These are phyloP conservation scores for Neodiprion lecontei DNA, from an alignment of 1,140 invertebrate species.

Conservation along the genomic window DNA sequence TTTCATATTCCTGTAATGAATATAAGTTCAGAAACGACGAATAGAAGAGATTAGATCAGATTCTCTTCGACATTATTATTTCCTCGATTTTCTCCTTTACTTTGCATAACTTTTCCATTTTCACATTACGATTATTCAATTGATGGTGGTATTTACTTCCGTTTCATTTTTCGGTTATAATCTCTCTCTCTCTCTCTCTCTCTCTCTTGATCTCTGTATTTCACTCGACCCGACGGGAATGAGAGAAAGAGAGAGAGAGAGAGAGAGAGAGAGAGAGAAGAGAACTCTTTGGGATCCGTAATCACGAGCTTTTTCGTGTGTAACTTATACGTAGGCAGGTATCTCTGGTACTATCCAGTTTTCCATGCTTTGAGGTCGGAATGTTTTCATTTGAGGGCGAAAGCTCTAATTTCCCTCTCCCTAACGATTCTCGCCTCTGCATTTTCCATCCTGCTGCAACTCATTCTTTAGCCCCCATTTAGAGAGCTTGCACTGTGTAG, in stretches of 20 bases:
- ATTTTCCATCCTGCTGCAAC: background rate
- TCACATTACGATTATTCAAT: too few species aligned
- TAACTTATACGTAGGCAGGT: background rate
- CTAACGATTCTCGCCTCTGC: background rate
- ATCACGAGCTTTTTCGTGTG: background rate
- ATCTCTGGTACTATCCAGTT: background rate
- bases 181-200: too few species aligned
- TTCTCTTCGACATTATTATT: too few species aligned
- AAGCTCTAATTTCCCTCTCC: background rate
- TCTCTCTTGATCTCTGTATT: background rate
- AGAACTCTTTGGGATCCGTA: conserved; percentile 23
- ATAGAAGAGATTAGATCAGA: too few species aligned
- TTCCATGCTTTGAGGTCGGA: background rate
- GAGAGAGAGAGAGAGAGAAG: background rate
- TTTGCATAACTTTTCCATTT: too few species aligned
- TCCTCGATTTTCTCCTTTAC: too few species aligned
- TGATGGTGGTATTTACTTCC: too few species aligned
- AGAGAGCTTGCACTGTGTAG: too few species aligned
- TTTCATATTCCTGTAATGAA: too few species aligned
- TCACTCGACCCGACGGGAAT: conserved; percentile 6
- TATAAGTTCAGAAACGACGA: too few species aligned
- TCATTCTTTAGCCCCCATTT: background rate
- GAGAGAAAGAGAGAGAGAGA: conserved; percentile 14
- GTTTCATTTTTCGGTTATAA: too few species aligned
- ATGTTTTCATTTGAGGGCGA: conserved; percentile 4